A percentile compares a stretch with the other conserved stretches of the same genome.
Conservation (phyloP, 2,113 vertebrate genomes). For the Lamprotornis superbus region DNA sequence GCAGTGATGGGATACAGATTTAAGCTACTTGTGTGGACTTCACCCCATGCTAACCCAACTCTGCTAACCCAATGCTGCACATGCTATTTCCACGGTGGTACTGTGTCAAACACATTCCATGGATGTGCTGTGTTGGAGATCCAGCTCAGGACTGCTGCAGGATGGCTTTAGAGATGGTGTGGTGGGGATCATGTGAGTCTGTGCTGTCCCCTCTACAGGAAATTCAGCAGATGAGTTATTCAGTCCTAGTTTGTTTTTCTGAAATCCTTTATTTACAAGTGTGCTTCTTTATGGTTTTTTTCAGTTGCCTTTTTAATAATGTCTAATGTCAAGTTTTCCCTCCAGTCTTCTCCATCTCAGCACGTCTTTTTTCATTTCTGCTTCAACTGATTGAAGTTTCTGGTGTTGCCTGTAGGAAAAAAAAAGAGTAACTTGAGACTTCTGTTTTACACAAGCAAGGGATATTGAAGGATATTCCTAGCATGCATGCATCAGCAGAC, state of each 20-base stretch:
- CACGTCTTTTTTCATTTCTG: background rate
- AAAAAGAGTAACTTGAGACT: background rate
- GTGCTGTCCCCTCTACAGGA: background rate
- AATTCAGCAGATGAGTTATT: background rate
- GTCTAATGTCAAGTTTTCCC: background rate
- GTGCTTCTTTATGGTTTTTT: background rate
- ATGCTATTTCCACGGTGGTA: background rate
- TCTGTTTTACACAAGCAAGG: background rate
- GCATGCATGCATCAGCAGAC: background rate
- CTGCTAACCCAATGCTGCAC: background rate
- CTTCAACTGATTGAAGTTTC: background rate
- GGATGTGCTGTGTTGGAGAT: rapidly evolving
- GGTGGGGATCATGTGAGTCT: rapidly evolving
- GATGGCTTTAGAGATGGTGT: background rate
- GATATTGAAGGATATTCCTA: background rate
- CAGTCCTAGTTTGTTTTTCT: background rate
- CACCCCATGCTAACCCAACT: background rate
- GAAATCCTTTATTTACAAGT: background rate
- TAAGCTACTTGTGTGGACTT: background rate
- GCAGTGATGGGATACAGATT: background rate
- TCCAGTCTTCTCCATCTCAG: background rate
- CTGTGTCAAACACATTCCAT: background rate
- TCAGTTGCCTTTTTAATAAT: background rate
- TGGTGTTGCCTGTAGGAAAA: background rate
- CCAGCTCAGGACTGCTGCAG: background rate